Percentiles rank a stretch among this genome's conserved stretches.
Evolutionary conservation across 2,797 vertebrate species (phyloP).

Genomic region (Hydrocynus forskahlii): DNA sequence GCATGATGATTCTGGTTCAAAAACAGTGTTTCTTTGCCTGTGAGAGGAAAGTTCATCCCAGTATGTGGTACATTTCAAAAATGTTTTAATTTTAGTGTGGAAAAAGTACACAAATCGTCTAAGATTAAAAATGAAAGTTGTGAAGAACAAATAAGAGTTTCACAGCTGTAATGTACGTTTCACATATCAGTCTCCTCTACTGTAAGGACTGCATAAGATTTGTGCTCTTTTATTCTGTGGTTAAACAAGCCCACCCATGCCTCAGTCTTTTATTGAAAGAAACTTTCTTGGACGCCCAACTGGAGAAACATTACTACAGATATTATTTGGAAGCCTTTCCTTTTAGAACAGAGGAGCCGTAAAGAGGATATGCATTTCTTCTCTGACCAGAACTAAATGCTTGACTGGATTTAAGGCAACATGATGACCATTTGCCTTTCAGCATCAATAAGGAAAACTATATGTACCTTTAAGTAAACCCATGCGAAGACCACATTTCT

Average conservation of each 20-base stretch:
- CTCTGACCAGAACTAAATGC: constrained; percentile 39
- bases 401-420: constrained; percentile 34
- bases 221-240: constrained; percentile 38
- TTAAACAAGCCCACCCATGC: constrained; percentile 49
- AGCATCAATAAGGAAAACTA: constrained; percentile 1
- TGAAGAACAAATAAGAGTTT: constrained; percentile 42
- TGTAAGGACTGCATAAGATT: constrained; percentile 38
- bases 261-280: constrained; percentile 55
- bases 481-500: constrained; percentile 8
- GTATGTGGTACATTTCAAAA: constrained; percentile 42
- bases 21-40: constrained; percentile 34
- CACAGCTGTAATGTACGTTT: constrained; percentile 43
- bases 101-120: constrained; percentile 28
- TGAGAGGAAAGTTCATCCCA: constrained; percentile 39
- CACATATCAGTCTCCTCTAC: constrained; percentile 48
- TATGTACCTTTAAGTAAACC: constrained; percentile 5
- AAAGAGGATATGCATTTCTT: constrained; percentile 25
- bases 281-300: constrained; percentile 49
- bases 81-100: constrained; percentile 43
- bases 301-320: constrained; percentile 59
- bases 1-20: constrained; percentile 37
- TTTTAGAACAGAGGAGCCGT: constrained; percentile 44
- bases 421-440: constrained; percentile 20
- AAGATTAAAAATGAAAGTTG: constrained; percentile 48
- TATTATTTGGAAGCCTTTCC: constrained; percentile 56